A percentile compares a stretch with the other conserved stretches of the same genome.
Evolutionary conservation across 2,113 vertebrate genomes (phyloP).

Genomic region (Alexandromys fortis): DNA sequence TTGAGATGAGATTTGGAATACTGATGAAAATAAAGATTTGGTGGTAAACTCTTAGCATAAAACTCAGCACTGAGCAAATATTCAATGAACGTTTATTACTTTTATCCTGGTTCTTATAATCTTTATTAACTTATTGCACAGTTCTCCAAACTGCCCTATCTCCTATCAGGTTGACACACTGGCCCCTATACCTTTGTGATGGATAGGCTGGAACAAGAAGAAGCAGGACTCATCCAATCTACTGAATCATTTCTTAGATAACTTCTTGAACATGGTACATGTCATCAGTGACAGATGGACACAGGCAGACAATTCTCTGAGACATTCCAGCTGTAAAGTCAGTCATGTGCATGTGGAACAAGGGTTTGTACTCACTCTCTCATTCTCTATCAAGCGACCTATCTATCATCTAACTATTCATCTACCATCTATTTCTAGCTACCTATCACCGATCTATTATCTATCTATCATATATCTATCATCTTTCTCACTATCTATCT

Average conservation of each 20-base stretch:
- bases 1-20: background rate
- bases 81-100: background rate
- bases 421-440: too few species aligned
- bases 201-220: background rate
- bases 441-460: background rate
- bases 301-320: background rate
- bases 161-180: background rate
- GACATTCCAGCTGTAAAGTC: background rate
- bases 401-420: background rate
- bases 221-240: background rate
- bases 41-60: background rate
- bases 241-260: background rate
- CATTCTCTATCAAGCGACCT: background rate
- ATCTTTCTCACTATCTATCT: background rate
- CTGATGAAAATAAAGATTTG: background rate
- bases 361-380: background rate
- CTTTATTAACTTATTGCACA: background rate
- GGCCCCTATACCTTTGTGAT: accelerated
- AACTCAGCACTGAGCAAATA: background rate
- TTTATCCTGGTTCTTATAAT: background rate
- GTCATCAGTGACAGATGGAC: background rate
- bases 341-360: background rate
- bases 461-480: background rate
- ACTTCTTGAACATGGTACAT: background rate
- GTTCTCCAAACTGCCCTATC: background rate